Evolutionary conservation across 2,113 vertebrate species (phyloP), one percentile per base, ranked within the genome.

Genomic region (Chaetodon trifascialis): DNA sequence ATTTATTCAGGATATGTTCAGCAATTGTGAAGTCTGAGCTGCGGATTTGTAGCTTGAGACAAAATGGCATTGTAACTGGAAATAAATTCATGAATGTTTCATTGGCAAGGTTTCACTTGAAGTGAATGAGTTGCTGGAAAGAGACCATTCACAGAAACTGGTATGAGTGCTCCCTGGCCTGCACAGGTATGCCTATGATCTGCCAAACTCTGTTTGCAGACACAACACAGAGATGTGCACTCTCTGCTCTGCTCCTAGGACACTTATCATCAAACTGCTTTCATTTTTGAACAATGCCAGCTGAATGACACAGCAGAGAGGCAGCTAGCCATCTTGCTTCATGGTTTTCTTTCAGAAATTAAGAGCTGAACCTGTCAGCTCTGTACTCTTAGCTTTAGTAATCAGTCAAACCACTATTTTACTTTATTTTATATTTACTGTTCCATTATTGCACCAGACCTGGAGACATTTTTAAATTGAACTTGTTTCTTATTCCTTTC

Each of bases 221-320:
- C 25, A 19, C 11, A 11, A 15, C 40, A n/a, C 16, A 34, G 34
- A 34, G 34, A 82, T 55, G 55, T 23, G 14, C 6, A 10, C 25
- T 56, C n/a, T 42, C 36, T 58, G 52, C 54, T 34, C 34, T 56
- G 2, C 30, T 78, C 52, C 69, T 69, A 49, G 17, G 79, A 67
- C 30, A 59, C n/a, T n/a, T n/a, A 12, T 73, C 62, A 73, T 73
- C 54, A 80, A 42, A 36, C 49, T 5, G 12, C 59, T 54, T 73
- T 73, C 15, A 66, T 59, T 62, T 66, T 38, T 30, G 63, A 55
- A 46, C 51, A 56, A 6, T 38, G 40, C 40, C 66, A 83, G 66
- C 54, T 54, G 23, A 73, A 25, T 62, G 59, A 40, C 66, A 76
- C 66, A 40, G 73, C 66, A 49, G 49, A 47, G 80, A 58, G 19